phyloP scores from a whole-genome alignment of 2,113 vertebrate genomes.

The Thamnophis sirtalis region DNA sequence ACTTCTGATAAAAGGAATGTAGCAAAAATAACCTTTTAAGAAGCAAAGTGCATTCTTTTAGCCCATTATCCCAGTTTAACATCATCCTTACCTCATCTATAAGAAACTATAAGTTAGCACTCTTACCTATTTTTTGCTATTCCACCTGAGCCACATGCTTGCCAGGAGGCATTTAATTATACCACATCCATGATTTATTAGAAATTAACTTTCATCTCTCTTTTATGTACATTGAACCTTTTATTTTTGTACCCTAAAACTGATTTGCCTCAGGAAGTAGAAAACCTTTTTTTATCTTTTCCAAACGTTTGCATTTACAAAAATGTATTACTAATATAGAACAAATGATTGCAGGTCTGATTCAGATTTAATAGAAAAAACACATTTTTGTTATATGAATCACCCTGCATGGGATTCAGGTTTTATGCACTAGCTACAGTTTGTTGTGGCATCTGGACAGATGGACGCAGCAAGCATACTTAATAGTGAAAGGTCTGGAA shows the following conservation, averaged over 20 bases:
- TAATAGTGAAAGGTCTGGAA: neutral
- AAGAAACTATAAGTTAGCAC: neutral
- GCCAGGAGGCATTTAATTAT: neutral
- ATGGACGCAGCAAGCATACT: neutral
- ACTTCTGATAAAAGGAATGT: neutral
- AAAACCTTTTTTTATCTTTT: neutral
- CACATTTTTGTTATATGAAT: neutral
- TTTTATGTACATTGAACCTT: neutral
- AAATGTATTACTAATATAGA: neutral
- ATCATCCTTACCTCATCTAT: neutral
- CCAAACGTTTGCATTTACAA: neutral
- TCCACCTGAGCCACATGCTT: neutral
- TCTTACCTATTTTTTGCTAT: neutral
- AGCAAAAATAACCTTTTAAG: neutral
- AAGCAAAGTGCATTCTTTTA: neutral
- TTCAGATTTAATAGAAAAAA: neutral
- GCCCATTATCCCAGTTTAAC: neutral
- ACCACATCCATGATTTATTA: neutral
- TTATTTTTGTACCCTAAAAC: neutral
- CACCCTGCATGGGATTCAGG: neutral
- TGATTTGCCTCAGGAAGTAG: neutral
- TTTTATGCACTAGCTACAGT: neutral
- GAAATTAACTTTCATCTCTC: neutral
- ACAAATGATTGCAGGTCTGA: neutral
- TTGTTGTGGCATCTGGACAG: neutral